These are phyloP conservation scores for Ariolimax columbianus DNA, from an alignment of 2,888 invertebrate species.

Conservation along the genomic window DNA sequence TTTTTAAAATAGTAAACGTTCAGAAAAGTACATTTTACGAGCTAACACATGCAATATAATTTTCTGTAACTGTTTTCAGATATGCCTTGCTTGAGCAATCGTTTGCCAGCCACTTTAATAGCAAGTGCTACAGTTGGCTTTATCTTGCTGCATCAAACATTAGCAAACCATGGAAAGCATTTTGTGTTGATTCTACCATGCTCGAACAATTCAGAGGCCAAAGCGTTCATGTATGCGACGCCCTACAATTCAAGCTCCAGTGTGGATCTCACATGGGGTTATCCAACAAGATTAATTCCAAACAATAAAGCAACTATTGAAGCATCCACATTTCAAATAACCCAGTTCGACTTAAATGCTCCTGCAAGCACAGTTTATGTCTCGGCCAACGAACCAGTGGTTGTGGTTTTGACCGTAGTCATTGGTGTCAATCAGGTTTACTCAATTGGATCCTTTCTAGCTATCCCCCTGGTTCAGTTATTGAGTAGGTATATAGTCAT, in stretches of 20 bases:
- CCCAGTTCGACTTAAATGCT: neutral
- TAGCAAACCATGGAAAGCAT: neutral
- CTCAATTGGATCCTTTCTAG: neutral
- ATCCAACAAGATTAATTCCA: too few relatives aligned
- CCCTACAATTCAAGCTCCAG: neutral
- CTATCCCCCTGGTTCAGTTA: neutral
- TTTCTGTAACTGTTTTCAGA: too few relatives aligned
- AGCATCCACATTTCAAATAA: too few relatives aligned
- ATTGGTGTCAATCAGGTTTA: neutral
- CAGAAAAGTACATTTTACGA: too few relatives aligned
- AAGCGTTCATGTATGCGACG: neutral
- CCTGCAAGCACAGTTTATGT: neutral
- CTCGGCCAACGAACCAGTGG: neutral
- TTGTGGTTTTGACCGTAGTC: neutral
- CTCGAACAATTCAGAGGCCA: too few relatives aligned
- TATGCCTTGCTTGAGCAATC: neutral
- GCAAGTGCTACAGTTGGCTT: neutral
- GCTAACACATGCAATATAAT: too few relatives aligned
- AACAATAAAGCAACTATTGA: neutral
- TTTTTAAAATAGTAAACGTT: too few relatives aligned
- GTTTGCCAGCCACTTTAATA: neutral
- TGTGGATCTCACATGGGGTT: neutral
- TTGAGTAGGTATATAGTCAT: neutral
- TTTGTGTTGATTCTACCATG: constrained; percentile 7
- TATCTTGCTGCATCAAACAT: neutral